A percentile compares a stretch with the other conserved stretches of the same genome.
Conservation (phyloP, 2,797 vertebrate species). For the Ptychobarbus kaznakovi region DNA sequence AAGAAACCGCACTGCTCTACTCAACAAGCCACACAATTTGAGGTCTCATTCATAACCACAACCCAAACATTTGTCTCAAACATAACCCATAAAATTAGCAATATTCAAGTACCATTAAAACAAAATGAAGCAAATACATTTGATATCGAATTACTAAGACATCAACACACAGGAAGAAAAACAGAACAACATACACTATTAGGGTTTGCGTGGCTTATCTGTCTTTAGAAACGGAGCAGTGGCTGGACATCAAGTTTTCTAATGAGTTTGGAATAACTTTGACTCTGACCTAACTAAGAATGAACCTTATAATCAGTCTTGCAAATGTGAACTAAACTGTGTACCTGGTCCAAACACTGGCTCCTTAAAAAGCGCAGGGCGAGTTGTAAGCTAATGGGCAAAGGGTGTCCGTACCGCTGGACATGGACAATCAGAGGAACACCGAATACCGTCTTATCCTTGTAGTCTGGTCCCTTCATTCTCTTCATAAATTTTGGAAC, state of each 20-base stretch:
- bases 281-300: background rate
- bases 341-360: constrained; percentile 96
- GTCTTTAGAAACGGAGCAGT: background rate
- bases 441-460: constrained; percentile 94
- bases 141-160: background rate
- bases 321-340: constrained; percentile 33
- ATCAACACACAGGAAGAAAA: background rate
- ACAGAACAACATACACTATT: background rate
- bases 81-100: background rate
- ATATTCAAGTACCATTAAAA: background rate
- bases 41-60: background rate
- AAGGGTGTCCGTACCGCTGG: constrained; percentile 92
- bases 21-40: background rate
- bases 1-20: background rate
- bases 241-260: background rate
- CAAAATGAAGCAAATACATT: background rate
- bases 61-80: background rate
- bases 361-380: constrained; percentile 90
- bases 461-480: constrained; percentile 97
- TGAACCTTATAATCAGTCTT: background rate
- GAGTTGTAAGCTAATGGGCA: constrained; percentile 94
- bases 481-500: constrained; percentile 99
- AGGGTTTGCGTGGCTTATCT: background rate
- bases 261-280: constrained; percentile 3
- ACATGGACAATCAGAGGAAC: constrained; percentile 95